Base-by-base conservation (phyloP, 2,113 vertebrate genomes). In the Dasyprocta punctata region DNA sequence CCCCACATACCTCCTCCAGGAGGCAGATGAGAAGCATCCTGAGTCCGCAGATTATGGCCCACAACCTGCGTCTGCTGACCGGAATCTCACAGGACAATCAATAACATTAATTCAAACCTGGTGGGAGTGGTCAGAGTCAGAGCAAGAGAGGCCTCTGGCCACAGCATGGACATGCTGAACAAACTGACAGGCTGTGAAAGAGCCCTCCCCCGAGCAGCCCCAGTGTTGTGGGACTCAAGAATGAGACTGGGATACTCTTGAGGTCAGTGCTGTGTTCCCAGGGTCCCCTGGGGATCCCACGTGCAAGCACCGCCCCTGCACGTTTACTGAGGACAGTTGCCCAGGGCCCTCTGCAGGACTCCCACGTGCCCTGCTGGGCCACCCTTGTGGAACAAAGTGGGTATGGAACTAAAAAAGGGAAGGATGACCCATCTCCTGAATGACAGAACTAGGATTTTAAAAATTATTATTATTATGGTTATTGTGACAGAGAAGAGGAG, bases 1-100 rank as follows among this genome's bases (percentile, higher is more conserved):
- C 99, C 98, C 99, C 98, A 0, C 99, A 99, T 10, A 99, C 99
- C 87, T 99, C 99, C 69, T 99, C 99, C 89, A 98, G 99, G 20
- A 99, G 99, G 90, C 0, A 99, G 99, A 19, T 99, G 96, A 99
- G 99, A 97, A 99, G 98, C 12, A 98, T 99, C 83, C 98, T 99
- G 65, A 99, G 99, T 1, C 99, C 99, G 90, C 99, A 99, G 98
- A 99, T 99, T 97, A 99, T 99, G 99, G 99, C 99, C 98, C 99
- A 99, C 97, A 99, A 99, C 98, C 99, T 99, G 96, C 99, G 99
- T 92, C 99, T 99, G 98, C 99, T 99, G 98, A 99, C 99, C 3
- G 99, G 99, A 65, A 99, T 99, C 22, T 99, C 99, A 20, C 99
- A 99, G 83, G 99, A 99, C 96, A 99, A 99, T 97, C 98, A 99